Evolutionary conservation across 2,888 invertebrate genomes (phyloP), one percentile per base, ranked within the genome.

Genomic region (Melanargia galathea): DNA sequence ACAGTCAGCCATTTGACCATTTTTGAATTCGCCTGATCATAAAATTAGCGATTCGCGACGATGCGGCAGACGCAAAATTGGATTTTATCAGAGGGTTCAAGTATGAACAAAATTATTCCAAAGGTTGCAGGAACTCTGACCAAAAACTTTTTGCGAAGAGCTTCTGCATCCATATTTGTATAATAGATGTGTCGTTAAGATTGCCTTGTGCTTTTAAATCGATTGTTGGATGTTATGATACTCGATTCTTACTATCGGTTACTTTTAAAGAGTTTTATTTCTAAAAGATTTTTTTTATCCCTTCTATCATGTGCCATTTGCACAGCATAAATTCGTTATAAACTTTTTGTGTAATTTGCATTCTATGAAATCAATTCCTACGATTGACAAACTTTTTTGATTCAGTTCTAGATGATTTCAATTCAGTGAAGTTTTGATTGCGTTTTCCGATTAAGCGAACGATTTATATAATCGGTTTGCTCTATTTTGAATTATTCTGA

Each of bases 61-160:
- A 52, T 49, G 26, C 33, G 49, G 57, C 76, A 76, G 76, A 68
- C 72, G 74, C 74, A 74, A 72, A 30, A 73, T 67, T 65, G 75
- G 73, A 65, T 72, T 72, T 67, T 73, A 72, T 73, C 61, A 67
- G 38, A 59, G 76, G 84, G 86, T 80, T 83, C 73, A 83, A 86
- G 86, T 87, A 86, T 86, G 76, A 70, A 73, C 64, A 75, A 59
- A 67, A 73, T 73, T 66, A 58, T 55, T 56, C 11, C 48, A 18
- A 57, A 58, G 40, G 18, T 43, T 58, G 54, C 33, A 46, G 33
- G 20, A 58, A 35, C 18, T 18, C 22, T 35, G 10, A 13, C 10
- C 45, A 16, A 22, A 49, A 48, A 33, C 58, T 16, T 52, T 18
- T 56, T 33, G 30, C 38, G 56, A 55, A 35, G 56, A 63, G 33